Evolutionary conservation across 2,113 vertebrate genomes (phyloP), one percentile per base, ranked within the genome.

Genomic region (Alaudala cheleensis): DNA sequence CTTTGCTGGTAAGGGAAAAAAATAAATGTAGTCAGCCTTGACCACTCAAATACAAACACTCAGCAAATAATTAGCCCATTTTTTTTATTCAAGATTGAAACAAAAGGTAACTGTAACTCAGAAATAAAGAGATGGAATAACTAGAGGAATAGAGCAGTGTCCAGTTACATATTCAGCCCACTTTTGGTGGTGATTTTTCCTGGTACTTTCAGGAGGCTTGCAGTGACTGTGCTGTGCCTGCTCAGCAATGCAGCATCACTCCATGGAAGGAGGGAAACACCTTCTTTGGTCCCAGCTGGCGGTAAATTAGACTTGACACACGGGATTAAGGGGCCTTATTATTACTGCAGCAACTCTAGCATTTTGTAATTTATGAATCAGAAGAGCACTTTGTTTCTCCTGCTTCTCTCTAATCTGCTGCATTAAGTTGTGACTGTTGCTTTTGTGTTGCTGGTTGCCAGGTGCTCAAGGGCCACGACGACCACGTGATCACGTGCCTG

Each of bases 401-500:
- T 58, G n/a, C 45, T 77, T 47, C 45, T 85, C 39, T 44, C 69
- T 44, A 21, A 50, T 91, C 70, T 95, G 58, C 91, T n/a, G 29
- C 9, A 10, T 89, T 84, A 56, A 28, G 12, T 61, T 39, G 49
- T 65, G 66, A 31, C 79, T 3, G 50, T 49, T 1, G 0, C 81
- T 42, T 88, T 62, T 54, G 22, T 88, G 44, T 88, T 82, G 7
- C 77, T 10, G 76, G 31, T 88, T 12, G 10, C 13, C 97, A 99
- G 99, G 99, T 99, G 98, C 98, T 99, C 94, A 99, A 99, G 98
- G 99, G 99, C 96, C 99, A 99, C 1, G 99, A 99, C 58, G 99
- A 99, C 96, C 99, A 99, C 6, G 99, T 99, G 95, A 99, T 99
- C 97, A 99, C 99, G 12, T 99, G 99, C 97, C 98, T 99, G 45